Base-by-base conservation (phyloP, 1,140 invertebrate species). In the Drosophila nebulosa region DNA sequence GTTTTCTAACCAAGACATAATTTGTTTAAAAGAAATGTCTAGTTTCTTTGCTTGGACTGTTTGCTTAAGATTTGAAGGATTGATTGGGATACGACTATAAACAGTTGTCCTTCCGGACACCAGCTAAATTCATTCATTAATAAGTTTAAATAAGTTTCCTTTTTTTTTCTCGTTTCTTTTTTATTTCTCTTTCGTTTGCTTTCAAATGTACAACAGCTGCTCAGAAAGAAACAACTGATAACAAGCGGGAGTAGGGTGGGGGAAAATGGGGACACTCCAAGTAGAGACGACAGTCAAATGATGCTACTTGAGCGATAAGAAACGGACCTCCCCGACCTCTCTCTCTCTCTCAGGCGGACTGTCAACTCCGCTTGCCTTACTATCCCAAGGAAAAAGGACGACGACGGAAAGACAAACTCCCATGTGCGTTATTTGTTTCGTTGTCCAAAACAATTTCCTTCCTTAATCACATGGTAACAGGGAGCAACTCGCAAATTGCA, bases 371-470 rank as follows among this genome's bases (percentile, higher is more conserved):
- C 71, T 42, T 18, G 46, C 71, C 51, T 35, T 10, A 10, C 57
- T 52, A n/a, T 32, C 16, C 36, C 32, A 30, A 32, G 30, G 32
- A 22, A 18, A 50, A 78, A 57, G 35, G 36, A 24, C 12, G 59
- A 56, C 35, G 46, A 76, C 72, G 52, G 36, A 27, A 56, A 52
- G 46, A 78, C 65, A 59, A 51, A 35, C 67, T 46, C 78, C 78
- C 63, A 66, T 36, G 76, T 35, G 64, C 76, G 64, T 69, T 79
- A 80, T 85, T 80, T 86, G 78, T 89, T 75, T 81, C 68, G 78
- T 77, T 81, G 83, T 89, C 88, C 88, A 88, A 90, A 90, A 90
- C 88, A 90, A 90, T 90, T 90, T 90, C 88, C 88, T 90, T 90
- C 88, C 88, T 88, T 90, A 90, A 90, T 90, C 88, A 90, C 83